Percentiles rank a stretch among this genome's conserved stretches.
Evolutionary conservation across 2,888 invertebrate genomes (phyloP).

Genomic region (Apamea anceps): DNA sequence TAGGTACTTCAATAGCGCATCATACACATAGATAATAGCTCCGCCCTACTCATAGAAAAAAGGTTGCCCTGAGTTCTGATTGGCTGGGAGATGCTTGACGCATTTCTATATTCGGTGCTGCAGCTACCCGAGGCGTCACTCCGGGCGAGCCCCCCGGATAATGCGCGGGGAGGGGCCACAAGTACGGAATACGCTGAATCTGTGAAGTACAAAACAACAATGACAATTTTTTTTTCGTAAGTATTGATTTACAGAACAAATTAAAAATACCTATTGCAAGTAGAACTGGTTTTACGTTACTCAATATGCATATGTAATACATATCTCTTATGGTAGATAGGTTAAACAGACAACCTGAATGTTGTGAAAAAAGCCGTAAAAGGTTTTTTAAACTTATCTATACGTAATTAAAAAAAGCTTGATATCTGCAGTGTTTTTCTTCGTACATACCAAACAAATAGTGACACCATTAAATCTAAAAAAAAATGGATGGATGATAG

Average conservation of each 20-base stretch:
- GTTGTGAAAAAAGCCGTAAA: too few species aligned
- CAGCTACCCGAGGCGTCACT: background rate
- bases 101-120: slow-evolving; percentile 23
- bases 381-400: too few species aligned
- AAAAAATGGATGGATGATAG: too few species aligned
- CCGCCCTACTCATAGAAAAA: slow-evolving; percentile 38
- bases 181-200: background rate
- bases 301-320: background rate
- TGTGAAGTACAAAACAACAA: background rate
- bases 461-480: too few species aligned
- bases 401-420: too few species aligned
- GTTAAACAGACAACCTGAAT: too few species aligned
- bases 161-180: background rate
- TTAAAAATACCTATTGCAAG: background rate
- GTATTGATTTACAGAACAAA: background rate
- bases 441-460: too few species aligned
- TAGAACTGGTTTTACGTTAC: background rate
- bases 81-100: slow-evolving; percentile 11
- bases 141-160: too few species aligned
- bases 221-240: background rate
- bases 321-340: background rate
- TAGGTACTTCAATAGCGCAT: background rate
- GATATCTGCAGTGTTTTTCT: too few species aligned
- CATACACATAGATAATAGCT: background rate
- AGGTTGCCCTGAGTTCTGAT: background rate